Evolutionary conservation across 2,113 vertebrate species (phyloP).

Genomic region (Hemiprocne comata): DNA sequence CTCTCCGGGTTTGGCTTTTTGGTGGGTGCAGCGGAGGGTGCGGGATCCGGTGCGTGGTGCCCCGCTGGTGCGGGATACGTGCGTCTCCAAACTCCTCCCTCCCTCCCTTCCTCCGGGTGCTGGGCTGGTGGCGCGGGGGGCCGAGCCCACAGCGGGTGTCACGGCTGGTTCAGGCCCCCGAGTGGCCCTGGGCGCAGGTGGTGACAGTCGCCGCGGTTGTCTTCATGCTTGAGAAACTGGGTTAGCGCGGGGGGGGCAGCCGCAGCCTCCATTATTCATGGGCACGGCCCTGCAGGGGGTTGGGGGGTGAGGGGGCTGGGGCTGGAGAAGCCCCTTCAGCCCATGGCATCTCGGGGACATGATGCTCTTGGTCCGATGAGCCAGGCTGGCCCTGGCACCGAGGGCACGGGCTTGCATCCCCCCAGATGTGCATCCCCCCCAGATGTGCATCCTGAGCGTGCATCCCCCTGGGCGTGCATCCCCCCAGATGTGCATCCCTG

Average conservation of each 20-base stretch:
- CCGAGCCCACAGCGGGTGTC: neutral
- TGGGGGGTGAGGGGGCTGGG: neutral
- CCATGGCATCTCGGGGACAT: rapidly evolving
- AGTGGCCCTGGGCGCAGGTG: neutral
- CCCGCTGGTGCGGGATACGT: neutral
- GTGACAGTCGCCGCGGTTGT: neutral
- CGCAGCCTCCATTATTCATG: neutral
- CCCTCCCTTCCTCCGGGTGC: neutral
- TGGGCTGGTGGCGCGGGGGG: neutral
- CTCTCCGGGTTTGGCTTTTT: rapidly evolving
- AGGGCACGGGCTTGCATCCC: neutral
- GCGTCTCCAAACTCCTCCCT: neutral
- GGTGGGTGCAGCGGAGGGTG: too few species aligned
- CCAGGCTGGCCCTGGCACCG: neutral
- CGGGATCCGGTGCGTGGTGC: neutral
- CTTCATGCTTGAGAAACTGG: conserved; percentile 46
- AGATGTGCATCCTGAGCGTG: neutral
- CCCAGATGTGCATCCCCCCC: too few species aligned
- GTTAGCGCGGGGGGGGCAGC: neutral
- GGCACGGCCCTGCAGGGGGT: neutral
- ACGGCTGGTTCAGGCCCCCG: neutral
- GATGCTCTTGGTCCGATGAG: neutral
- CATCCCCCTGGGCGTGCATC: neutral
- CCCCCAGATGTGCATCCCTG: neutral
- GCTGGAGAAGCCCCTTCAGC: neutral